A percentile compares a stretch with the other conserved stretches of the same genome.
Conservation (phyloP, 2,113 vertebrate genomes). For the Rhea americana region DNA sequence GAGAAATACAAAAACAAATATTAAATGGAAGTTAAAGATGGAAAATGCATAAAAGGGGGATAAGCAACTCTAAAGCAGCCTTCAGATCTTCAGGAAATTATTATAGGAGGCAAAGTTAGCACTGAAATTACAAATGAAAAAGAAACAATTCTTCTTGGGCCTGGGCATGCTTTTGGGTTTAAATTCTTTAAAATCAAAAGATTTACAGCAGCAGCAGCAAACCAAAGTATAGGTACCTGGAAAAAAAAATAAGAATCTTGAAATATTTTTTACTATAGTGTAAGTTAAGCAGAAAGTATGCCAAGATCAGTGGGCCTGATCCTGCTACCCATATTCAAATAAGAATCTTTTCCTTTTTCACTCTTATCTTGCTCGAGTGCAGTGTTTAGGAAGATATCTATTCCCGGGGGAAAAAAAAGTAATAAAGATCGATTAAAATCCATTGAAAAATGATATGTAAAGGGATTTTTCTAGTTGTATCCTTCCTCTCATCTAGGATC, state of each 20-base stretch:
- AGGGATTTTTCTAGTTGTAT: background rate
- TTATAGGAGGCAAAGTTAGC: conserved; percentile 16
- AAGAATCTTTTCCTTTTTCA: background rate
- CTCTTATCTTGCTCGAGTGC: background rate
- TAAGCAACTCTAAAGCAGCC: background rate
- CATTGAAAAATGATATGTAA: background rate
- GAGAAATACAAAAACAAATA: conserved; percentile 7
- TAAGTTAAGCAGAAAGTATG: conserved; percentile 30
- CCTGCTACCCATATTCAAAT: background rate
- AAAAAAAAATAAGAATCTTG: background rate
- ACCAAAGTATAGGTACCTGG: background rate
- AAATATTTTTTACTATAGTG: background rate
- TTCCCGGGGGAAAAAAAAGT: background rate
- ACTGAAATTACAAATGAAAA: background rate
- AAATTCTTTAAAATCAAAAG: conserved; percentile 6
- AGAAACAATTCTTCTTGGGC: background rate
- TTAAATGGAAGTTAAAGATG: conserved; percentile 22
- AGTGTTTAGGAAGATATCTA: background rate
- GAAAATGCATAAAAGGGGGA: background rate
- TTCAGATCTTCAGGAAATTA: conserved; percentile 19
- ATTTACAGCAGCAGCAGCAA: conserved; percentile 17
- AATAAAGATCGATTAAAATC: background rate
- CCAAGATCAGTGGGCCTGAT: conserved; percentile 4
- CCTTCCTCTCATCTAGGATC: background rate
- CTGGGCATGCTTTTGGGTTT: background rate